Evolutionary conservation across 2,797 vertebrate genomes (phyloP), one percentile per base, ranked within the genome.

Genomic region (Numenius phaeopus): DNA sequence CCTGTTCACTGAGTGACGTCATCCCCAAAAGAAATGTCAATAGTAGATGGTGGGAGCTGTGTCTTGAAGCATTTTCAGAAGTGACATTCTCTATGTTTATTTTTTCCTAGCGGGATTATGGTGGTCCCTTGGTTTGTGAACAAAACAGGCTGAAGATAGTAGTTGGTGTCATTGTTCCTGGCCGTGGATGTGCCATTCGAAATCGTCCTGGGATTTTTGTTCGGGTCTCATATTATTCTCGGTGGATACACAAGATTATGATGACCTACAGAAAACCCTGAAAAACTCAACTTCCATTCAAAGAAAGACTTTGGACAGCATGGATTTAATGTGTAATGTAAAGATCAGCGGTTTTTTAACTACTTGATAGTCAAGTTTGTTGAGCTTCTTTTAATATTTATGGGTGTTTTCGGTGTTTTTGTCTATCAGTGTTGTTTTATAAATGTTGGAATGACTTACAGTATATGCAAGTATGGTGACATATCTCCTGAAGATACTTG

Each of bases 401-500:
- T 98, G 96, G 81, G 32, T 97, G 57, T 34, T 97, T 97, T 97
- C 94, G 47, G 95, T 96, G 87, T 96, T 96, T 97, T 96, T 97
- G 95, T 98, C 96, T 98, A 91, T 96, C 95, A 97, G 82, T 98
- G 97, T 98, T 97, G 91, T 90, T 97, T 98, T 96, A 95, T 98
- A 97, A 96, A 96, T 98, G 94, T 97, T 97, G 95, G 96, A 95
- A 87, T 98, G 96, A 98, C 94, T 95, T 98, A 98, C 97, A 97
- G 94, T 97, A 97, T 98, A 97, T 97, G 98, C 96, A 98, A 98
- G 96, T 97, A 84, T 96, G 97, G 94, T 97, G 97, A 98, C 97
- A 98, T 98, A 97, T 98, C 98, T 99, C 99, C 99, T 99, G 99
- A 98, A 98, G 98, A 99, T 99, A 99, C 99, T 99, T 99, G 99